Conservation (phyloP, 2,113 vertebrate genomes). For the Mellivora capensis region DNA sequence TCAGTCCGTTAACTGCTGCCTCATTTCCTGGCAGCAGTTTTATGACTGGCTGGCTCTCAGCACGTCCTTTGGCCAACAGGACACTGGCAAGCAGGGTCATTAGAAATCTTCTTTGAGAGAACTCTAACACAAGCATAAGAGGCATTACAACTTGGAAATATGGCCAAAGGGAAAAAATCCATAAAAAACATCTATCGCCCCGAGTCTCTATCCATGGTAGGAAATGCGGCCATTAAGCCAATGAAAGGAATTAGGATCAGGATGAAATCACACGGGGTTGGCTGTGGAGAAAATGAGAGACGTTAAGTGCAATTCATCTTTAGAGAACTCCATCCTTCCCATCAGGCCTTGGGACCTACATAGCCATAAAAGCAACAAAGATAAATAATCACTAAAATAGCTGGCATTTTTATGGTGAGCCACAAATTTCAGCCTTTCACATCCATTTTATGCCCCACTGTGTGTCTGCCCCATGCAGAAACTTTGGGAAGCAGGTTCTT, state of each 20-base stretch:
- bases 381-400: conserved; percentile 34
- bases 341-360: neutral
- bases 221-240: conserved; percentile 46
- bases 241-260: conserved; percentile 50
- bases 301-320: conserved; percentile 55
- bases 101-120: conserved; percentile 62
- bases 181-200: neutral
- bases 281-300: conserved; percentile 37
- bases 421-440: conserved; percentile 22
- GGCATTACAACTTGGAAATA: conserved; percentile 47
- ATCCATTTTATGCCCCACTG: neutral
- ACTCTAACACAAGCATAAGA: conserved; percentile 12
- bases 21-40: conserved; percentile 27
- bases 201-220: neutral
- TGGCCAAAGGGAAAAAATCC: conserved; percentile 48
- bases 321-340: conserved; percentile 20
- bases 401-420: conserved; percentile 42
- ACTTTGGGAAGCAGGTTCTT: neutral
- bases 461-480: neutral
- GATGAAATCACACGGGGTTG: conserved; percentile 48
- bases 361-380: conserved; percentile 39
- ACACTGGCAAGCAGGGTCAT: neutral
- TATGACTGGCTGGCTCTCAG: neutral
- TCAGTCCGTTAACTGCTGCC: neutral
- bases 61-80: conserved; percentile 12